Base-by-base conservation (phyloP, 2,888 invertebrate genomes). In the Phrixothrix hirtus region DNA sequence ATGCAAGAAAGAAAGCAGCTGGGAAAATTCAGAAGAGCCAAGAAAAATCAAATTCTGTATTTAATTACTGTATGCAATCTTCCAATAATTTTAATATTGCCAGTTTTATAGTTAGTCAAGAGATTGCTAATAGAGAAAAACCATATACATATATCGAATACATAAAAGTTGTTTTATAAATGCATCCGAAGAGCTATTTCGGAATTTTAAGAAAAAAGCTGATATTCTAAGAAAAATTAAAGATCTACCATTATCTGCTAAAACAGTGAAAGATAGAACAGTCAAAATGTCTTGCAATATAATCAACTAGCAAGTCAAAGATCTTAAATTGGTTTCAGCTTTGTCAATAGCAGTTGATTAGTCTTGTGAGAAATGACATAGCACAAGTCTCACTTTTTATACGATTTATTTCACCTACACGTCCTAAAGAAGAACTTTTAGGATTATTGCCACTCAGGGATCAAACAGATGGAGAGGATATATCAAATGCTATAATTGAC, bases 131-230 rank as follows among this genome's bases (percentile, higher is more conserved):
- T 36, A 49, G 34, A 54, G 56, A 54, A 17, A 57, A 60, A 57
- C 58, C 59, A 32, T 58, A 37, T 45, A 57, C 57, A 39, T 52
- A 60, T 52, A 52, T 57, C 21, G 55, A 61, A 13, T 43, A 52
- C 16, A 21, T 52, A 7, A 56, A 56, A 48, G 43, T 54, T 64
- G 56, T 38, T 64, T 62, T 35, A 59, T 61, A 61, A 29, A 30
- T 52, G 60, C 57, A 58, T 58, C 63, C 37, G 62, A 65, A 60
- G 55, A 64, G 52, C 65, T 66, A 41, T 65, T 66, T 66, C 59
- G 58, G 49, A 62, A 65, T 64, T 66, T 65, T 38, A 65, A 66
- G 56, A 67, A 65, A 55, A 62, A 64, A 65, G 25, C 52, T 57
- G 59, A 56, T 57, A 62, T 62, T 48, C 30, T 56, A 36, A n/a